A percentile compares a stretch with the other conserved stretches of the same genome.
Conservation (phyloP, 2,113 vertebrate genomes). For the Paracanthobrama guichenoti region DNA sequence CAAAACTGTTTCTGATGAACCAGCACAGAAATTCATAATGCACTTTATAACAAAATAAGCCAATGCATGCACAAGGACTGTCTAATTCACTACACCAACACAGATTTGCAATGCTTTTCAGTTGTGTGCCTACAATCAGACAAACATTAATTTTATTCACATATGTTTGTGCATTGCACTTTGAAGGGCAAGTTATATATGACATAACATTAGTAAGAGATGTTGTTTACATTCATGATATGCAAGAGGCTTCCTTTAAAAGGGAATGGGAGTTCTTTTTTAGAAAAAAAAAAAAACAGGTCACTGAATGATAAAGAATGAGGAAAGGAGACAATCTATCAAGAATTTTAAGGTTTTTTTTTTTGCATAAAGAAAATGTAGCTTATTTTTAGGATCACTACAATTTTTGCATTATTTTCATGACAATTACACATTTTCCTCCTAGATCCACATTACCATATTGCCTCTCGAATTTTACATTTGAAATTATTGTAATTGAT, state of each 20-base stretch:
- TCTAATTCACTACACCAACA: conserved; percentile 1
- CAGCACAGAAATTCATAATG: conserved; percentile 20
- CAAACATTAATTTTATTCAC: conserved; percentile 55
- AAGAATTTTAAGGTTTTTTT: too few species aligned
- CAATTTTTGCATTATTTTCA: background rate
- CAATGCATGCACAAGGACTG: conserved; percentile 22
- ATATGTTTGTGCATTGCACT: conserved; percentile 59
- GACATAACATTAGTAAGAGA: conserved; percentile 9
- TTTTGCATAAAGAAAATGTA: background rate
- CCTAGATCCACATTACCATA: background rate
- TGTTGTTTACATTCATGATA: conserved; percentile 67
- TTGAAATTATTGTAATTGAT: background rate
- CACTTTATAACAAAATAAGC: background rate
- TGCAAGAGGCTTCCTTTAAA: conserved; percentile 59
- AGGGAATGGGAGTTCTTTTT: conserved; percentile 56
- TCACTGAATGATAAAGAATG: conserved; percentile 49
- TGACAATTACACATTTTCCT: too few species aligned
- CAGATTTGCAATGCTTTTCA: background rate
- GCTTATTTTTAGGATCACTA: background rate
- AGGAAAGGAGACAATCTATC: background rate
- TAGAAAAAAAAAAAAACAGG: conserved; percentile 50
- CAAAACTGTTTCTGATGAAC: conserved; percentile 24
- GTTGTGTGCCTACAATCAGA: conserved; percentile 38
- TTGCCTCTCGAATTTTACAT: background rate
- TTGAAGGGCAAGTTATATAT: conserved; percentile 37